A percentile compares a stretch with the other conserved stretches of the same genome.
These are phyloP conservation scores for Nasonia vitripennis DNA, from an alignment of 1,140 invertebrate species.

Conservation along the genomic window DNA sequence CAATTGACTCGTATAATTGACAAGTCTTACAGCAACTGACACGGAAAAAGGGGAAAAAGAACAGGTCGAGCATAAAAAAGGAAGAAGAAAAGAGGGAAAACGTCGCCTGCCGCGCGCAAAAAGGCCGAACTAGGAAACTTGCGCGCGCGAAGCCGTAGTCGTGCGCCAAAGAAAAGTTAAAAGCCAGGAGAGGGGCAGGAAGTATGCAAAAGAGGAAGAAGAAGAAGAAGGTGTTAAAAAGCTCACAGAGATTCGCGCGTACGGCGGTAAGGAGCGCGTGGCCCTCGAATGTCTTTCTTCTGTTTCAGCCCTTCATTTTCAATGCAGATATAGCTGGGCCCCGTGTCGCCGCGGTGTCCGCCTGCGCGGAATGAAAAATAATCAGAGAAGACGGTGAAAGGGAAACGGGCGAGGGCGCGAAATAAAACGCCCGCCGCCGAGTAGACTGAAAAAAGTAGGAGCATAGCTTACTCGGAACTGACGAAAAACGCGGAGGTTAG, in stretches of 20 bases:
- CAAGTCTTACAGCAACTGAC: neutral
- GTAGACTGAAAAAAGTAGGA: neutral
- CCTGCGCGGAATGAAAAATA: conserved; percentile 59
- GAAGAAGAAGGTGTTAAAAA: no score
- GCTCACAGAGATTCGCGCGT: no score
- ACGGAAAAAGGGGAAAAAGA: no score
- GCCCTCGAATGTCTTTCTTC: neutral
- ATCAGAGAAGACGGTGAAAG: conserved; percentile 52
- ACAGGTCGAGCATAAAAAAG: no score
- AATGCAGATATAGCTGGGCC: conserved; percentile 56
- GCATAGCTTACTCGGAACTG: neutral
- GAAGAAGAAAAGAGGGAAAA: no score
- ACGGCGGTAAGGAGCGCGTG: neutral
- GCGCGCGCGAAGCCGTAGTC: no score
- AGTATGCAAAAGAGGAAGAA: neutral
- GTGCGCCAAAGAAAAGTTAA: neutral
- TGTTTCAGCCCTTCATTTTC: conserved; percentile 52
- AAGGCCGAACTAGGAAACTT: no score
- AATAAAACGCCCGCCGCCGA: neutral
- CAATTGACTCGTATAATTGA: conserved; percentile 3
- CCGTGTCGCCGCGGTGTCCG: conserved; percentile 12
- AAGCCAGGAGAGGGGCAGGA: neutral
- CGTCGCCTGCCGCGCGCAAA: no score
- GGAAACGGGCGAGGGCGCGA: neutral
- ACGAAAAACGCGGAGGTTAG: neutral